Base-by-base conservation (phyloP, 1,140 invertebrate species). In the Drosophila novamexicana region DNA sequence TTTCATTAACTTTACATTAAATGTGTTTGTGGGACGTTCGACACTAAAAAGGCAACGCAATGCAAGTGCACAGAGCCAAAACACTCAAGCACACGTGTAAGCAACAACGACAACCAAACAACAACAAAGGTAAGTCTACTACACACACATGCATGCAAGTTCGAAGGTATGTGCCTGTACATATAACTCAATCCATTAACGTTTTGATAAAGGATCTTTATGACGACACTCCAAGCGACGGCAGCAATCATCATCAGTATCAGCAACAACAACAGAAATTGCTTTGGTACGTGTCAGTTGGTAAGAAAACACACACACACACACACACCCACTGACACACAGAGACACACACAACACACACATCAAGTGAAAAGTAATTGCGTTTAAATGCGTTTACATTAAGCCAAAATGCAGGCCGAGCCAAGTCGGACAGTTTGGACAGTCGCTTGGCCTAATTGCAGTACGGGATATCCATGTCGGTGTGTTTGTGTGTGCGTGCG, bases 141-240 rank as follows among this genome's bases (percentile, higher is more conserved):
- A 47, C 18, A 47, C 45, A 47, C 44, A 47, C 16, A 16, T 7
- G 18, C 16, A 47, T 22, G 8, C 14, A 40, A 10, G 22, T 29
- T 29, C 4, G 7, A 14, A 8, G 10, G 12, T 36, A 6, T 53
- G 39, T 56, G 53, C 52, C 16, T 66, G 56, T 71, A 62, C 44
- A 66, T 77, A 84, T 76, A 86, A 89, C 89, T 82, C 89, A 89
- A 91, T 89, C 89, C 89, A 89, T 91, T 91, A 91, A 89, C 74
- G 79, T 84, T 89, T 85, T 91, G 89, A 91, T 91, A 91, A 91
- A 91, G 91, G 89, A 91, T 91, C 89, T 91, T 91, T 91, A 91
- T 91, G 89, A 91, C 89, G 89, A 91, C 89, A 91, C 84, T 88
- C 83, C 67, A 90, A 84, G 80, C 77, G 69, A 77, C 83, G 77